Conservation (phyloP, 1,140 invertebrate genomes). For the Popillia japonica region DNA sequence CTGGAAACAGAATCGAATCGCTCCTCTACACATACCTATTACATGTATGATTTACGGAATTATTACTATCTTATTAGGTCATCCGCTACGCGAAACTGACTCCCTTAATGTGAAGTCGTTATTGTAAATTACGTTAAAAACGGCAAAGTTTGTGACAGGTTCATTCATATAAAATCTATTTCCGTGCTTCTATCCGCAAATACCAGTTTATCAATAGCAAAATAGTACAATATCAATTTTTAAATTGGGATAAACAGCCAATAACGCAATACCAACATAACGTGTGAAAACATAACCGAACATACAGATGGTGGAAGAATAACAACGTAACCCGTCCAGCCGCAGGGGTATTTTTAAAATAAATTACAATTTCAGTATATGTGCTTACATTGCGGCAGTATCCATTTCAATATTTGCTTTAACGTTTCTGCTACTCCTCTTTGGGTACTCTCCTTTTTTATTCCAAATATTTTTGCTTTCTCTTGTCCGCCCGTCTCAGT, state of each 20-base stretch:
- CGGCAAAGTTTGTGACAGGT: too few species aligned
- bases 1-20: neutral
- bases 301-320: conserved; percentile 46
- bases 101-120: neutral
- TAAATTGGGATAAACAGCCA: conserved; percentile 28
- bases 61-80: conserved; percentile 8
- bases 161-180: too few species aligned
- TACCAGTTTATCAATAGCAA: neutral
- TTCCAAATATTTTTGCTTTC: conserved; percentile 20
- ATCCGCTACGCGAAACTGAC: neutral
- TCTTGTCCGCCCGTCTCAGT: conserved; percentile 26
- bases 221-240: neutral
- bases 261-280: conserved; percentile 48
- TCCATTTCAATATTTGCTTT: conserved; percentile 51
- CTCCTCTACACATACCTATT: neutral
- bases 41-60: conserved; percentile 9
- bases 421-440: conserved; percentile 4
- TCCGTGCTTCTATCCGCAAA: neutral
- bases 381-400: conserved; percentile 47
- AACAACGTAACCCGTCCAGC: conserved; percentile 43
- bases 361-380: conserved; percentile 51
- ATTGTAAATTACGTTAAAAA: too few species aligned
- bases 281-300: conserved; percentile 50
- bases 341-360: conserved; percentile 48
- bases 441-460: neutral